Evolutionary conservation across 2,888 invertebrate genomes (phyloP).

Genomic region (Dascillus cervinus): DNA sequence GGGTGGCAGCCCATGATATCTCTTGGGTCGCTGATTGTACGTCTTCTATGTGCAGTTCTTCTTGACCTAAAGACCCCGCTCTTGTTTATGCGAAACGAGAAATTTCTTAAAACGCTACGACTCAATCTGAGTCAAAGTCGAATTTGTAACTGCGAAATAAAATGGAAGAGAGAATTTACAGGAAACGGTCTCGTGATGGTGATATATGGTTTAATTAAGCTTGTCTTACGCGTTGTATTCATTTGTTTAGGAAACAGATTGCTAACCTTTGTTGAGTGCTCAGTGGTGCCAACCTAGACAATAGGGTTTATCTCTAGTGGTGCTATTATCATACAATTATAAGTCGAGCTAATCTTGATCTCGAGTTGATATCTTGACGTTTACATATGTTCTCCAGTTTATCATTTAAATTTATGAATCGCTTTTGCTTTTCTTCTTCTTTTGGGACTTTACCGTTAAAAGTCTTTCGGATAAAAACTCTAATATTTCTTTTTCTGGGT

Average conservation of each 20-base stretch:
- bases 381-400: conserved; percentile 30
- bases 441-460: too few species aligned
- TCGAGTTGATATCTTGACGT: conserved; percentile 20
- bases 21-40: conserved; percentile 18
- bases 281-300: conserved; percentile 29
- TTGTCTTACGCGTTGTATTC: conserved; percentile 43
- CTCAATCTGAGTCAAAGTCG: too few species aligned
- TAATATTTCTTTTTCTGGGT: too few species aligned
- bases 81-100: too few species aligned
- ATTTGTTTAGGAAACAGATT: conserved; percentile 43
- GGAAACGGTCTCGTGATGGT: too few species aligned
- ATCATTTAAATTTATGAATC: too few species aligned
- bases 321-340: conserved; percentile 32
- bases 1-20: conserved; percentile 25
- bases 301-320: conserved; percentile 27
- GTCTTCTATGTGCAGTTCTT: conserved; percentile 16
- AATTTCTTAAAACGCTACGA: too few species aligned
- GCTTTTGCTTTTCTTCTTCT: conserved; percentile 28
- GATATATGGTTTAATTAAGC: conserved; percentile 43
- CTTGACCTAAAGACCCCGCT: conserved; percentile 8
- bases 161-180: too few species aligned
- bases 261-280: conserved; percentile 32
- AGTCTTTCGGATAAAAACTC: too few species aligned
- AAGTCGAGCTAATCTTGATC: conserved; percentile 25
- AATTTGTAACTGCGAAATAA: too few species aligned